Conservation (phyloP, 2,797 vertebrate species). For the Chromis chromis region DNA sequence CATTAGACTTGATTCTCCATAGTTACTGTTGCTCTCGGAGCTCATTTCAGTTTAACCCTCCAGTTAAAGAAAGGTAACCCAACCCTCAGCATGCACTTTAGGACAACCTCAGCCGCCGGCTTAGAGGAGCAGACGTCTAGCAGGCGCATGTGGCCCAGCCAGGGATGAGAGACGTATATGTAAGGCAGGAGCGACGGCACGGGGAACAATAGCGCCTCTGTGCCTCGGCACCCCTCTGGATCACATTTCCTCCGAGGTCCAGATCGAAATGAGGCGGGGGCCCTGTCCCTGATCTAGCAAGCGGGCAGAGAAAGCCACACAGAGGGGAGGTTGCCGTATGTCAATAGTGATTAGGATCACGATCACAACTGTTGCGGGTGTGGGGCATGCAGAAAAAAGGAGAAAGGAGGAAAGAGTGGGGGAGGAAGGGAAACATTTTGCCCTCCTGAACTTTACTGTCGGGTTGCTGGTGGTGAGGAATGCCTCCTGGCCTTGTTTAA, state of each 20-base stretch:
- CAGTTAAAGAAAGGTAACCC: conserved; percentile 72
- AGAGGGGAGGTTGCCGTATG: conserved; percentile 91
- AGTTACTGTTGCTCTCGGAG: conserved; percentile 48
- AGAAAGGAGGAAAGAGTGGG: conserved; percentile 26
- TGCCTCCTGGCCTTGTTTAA: conserved; percentile 61
- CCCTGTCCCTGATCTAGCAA: conserved; percentile 88
- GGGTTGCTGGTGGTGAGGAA: conserved; percentile 56
- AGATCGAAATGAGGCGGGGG: conserved; percentile 79
- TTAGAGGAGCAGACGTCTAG: conserved; percentile 73
- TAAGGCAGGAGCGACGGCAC: conserved; percentile 76
- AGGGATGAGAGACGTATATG: conserved; percentile 68
- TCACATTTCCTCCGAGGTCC: conserved; percentile 92
- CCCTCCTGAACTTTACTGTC: conserved; percentile 68
- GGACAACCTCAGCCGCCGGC: conserved; percentile 71
- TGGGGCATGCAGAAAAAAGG: conserved; percentile 25
- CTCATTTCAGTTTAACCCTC: conserved; percentile 66
- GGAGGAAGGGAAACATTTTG: conserved; percentile 31
- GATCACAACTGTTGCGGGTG: conserved; percentile 66
- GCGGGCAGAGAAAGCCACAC: conserved; percentile 89
- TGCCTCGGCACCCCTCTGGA: conserved; percentile 88
- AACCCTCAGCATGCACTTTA: conserved; percentile 69
- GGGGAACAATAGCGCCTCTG: conserved; percentile 92
- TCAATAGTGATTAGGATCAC: conserved; percentile 90
- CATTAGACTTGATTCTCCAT: conserved; percentile 23
- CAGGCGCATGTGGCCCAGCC: conserved; percentile 65